Evolutionary conservation across 1,140 invertebrate genomes (phyloP).

Genomic region (Cherax quadricarinatus): DNA sequence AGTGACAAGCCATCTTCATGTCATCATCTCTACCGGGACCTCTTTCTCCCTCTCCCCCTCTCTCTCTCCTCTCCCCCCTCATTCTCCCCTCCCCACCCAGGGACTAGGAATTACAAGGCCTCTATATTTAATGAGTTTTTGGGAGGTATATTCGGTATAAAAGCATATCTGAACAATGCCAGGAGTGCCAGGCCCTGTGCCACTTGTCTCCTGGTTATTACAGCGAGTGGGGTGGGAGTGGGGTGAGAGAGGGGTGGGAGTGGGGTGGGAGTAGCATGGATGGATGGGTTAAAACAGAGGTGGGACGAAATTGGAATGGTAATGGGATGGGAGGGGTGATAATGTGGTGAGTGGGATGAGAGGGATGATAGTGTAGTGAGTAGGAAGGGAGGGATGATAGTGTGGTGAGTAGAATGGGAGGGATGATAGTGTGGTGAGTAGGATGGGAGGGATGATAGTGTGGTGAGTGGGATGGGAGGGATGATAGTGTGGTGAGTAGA

Average conservation of each 20-base stretch:
- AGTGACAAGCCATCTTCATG: constrained; percentile 16
- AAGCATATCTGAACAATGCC: too few species aligned
- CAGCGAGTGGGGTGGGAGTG: too few species aligned
- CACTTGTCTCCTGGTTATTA: too few species aligned
- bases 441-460: neutral
- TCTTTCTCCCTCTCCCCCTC: neutral
- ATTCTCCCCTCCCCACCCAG: neutral
- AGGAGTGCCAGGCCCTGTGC: too few species aligned
- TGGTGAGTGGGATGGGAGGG: too few species aligned
- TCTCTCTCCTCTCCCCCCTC: neutral
- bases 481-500: neutral
- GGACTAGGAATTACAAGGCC: constrained; percentile 27
- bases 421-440: too few species aligned
- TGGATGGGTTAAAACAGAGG: neutral
- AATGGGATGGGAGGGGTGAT: neutral
- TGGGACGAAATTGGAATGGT: neutral
- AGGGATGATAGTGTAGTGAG: too few species aligned
- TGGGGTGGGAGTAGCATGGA: neutral
- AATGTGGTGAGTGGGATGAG: too few species aligned
- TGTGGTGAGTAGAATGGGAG: too few species aligned
- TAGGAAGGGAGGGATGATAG: neutral
- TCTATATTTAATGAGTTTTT: constrained; percentile 31
- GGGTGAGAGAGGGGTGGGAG: neutral
- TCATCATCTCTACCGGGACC: neutral
- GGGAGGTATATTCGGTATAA: too few species aligned